Conservation (phyloP, 2,113 vertebrate species). For the Pteropus alecto region DNA sequence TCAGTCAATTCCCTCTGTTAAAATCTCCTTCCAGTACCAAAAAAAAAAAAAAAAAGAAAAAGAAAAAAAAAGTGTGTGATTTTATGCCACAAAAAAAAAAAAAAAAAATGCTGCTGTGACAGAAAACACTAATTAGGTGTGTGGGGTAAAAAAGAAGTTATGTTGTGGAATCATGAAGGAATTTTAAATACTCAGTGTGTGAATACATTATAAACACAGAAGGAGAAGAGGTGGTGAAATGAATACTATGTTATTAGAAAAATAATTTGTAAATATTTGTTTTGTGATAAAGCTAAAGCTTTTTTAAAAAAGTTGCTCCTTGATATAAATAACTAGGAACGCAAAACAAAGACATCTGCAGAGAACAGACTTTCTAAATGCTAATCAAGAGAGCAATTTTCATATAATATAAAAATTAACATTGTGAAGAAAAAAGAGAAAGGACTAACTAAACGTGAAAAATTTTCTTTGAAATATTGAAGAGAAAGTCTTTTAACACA, state of each 20-base stretch:
- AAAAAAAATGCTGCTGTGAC: neutral
- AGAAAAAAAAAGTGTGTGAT: neutral
- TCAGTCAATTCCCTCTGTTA: neutral
- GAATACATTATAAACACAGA: neutral
- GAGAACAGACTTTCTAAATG: neutral
- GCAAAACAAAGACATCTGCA: neutral
- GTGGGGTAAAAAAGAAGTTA: neutral
- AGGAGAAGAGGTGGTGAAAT: neutral
- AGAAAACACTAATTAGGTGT: conserved; percentile 1
- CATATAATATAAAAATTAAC: neutral
- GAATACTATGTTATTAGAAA: neutral
- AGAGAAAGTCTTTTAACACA: neutral
- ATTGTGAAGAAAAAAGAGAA: neutral
- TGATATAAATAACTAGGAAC: neutral
- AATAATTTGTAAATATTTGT: conserved; percentile 13
- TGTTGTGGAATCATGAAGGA: neutral
- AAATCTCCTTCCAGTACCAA: neutral
- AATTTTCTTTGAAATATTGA: neutral
- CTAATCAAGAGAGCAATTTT: neutral
- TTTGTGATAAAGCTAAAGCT: conserved; percentile 6
- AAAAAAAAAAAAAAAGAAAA: neutral
- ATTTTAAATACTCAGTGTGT: neutral
- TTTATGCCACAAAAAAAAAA: neutral
- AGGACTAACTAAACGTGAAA: neutral
- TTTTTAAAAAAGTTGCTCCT: neutral